Conservation (phyloP, 2,888 invertebrate genomes). For the Teleiodes luculella region DNA sequence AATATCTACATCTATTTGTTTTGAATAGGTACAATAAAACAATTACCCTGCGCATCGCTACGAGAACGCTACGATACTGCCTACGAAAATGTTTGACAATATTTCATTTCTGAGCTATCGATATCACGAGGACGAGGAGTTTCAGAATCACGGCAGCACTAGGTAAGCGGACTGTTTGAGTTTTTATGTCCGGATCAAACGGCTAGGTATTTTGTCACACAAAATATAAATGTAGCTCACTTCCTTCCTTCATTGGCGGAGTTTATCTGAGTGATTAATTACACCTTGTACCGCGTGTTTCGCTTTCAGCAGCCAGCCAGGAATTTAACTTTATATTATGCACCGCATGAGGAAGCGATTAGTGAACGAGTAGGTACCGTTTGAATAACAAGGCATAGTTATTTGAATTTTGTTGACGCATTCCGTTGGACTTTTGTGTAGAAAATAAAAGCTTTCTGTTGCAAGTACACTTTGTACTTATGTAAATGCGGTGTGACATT, state of each 20-base stretch:
- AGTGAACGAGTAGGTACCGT: neutral
- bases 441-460: neutral
- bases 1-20: too few species aligned
- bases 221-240: constrained; percentile 76
- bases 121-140: neutral
- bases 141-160: constrained; percentile 35
- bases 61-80: too few species aligned
- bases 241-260: constrained; percentile 76
- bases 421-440: neutral
- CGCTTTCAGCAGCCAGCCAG: constrained; percentile 49
- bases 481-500: too few species aligned
- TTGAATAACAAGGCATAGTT: neutral
- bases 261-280: constrained; percentile 76
- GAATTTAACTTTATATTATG: constrained; percentile 26
- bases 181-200: constrained; percentile 78
- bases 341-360: constrained; percentile 10
- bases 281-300: constrained; percentile 44
- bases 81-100: too few species aligned
- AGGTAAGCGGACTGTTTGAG: constrained; percentile 56
- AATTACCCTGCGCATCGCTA: too few species aligned
- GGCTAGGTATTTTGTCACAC: constrained; percentile 77
- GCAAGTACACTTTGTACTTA: too few species aligned
- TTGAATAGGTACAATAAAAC: too few species aligned
- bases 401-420: constrained; percentile 4
- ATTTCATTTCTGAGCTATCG: too few species aligned